These are phyloP conservation scores for Sepiola atlantica DNA, from an alignment of 2,888 invertebrate genomes.

Conservation along the genomic window DNA sequence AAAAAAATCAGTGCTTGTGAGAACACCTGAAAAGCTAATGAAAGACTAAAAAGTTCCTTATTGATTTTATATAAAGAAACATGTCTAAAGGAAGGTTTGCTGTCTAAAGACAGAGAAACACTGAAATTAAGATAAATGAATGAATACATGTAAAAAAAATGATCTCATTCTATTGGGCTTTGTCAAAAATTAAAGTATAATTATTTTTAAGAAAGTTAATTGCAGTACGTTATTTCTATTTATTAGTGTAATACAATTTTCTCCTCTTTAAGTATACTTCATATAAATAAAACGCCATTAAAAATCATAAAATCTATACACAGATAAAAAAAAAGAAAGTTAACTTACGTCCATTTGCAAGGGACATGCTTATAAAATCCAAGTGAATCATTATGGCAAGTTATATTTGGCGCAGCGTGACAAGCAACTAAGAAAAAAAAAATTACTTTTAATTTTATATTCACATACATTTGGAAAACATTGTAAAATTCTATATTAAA, in stretches of 20 bases:
- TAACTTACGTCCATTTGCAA: slow-evolving; percentile 95
- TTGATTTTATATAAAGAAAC: too few relatives aligned
- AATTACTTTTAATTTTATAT: neutral
- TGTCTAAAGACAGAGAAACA: too few relatives aligned
- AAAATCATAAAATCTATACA: neutral
- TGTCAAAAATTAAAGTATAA: too few relatives aligned
- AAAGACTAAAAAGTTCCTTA: too few relatives aligned
- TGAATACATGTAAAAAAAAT: too few relatives aligned
- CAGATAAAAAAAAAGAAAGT: neutral
- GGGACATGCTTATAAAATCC: slow-evolving; percentile 86
- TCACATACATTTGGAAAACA: too few relatives aligned
- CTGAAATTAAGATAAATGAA: too few relatives aligned
- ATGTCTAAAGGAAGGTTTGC: too few relatives aligned
- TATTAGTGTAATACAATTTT: neutral
- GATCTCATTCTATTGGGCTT: too few relatives aligned
- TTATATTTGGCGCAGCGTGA: slow-evolving; percentile 86
- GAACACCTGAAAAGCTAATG: too few relatives aligned
- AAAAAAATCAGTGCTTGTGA: too few relatives aligned
- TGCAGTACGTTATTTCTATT: neutral
- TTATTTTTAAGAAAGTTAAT: neutral
- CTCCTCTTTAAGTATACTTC: neutral
- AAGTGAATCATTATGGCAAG: slow-evolving; percentile 84
- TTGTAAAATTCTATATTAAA: too few relatives aligned
- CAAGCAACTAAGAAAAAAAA: slow-evolving; percentile 77
- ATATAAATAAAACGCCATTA: neutral